Conservation (phyloP, 1,140 invertebrate species). For the Hylyphantes graminicola region DNA sequence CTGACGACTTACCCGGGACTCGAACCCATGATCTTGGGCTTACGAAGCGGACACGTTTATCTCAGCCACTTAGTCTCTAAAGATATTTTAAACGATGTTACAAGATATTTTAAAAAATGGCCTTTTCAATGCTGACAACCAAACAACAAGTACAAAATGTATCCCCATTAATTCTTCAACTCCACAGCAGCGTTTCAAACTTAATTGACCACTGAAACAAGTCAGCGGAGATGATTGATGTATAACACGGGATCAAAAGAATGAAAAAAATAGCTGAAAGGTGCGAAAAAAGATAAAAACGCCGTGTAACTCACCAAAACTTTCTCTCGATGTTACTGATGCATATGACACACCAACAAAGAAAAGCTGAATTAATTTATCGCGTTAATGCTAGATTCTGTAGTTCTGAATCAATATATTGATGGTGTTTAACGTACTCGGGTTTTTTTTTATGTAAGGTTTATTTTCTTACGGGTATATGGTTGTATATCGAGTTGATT, state of each 20-base stretch:
- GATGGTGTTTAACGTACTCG: background rate
- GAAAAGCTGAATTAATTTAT: background rate
- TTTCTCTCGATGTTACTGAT: background rate
- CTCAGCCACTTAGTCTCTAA: too few relatives aligned
- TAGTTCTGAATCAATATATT: conserved; percentile 10
- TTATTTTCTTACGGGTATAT: too few relatives aligned
- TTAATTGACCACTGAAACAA: conserved; percentile 23
- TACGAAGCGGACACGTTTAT: too few relatives aligned
- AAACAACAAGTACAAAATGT: background rate
- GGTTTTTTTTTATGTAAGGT: too few relatives aligned
- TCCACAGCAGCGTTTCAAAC: background rate
- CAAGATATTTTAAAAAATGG: too few relatives aligned
- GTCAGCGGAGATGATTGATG: conserved; percentile 28
- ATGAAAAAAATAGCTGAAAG: conserved; percentile 1
- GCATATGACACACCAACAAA: background rate
- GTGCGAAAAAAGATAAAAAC: background rate
- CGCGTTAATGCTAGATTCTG: background rate
- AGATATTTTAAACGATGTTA: too few relatives aligned
- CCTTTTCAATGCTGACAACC: too few relatives aligned
- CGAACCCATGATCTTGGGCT: too few relatives aligned
- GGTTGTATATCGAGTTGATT: too few relatives aligned
- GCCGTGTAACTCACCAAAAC: background rate
- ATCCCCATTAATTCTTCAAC: background rate
- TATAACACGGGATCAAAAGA: background rate
- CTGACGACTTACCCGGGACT: too few relatives aligned